These are phyloP conservation scores for Scatophagus argus DNA, from an alignment of 2,113 vertebrate genomes.

Conservation along the genomic window DNA sequence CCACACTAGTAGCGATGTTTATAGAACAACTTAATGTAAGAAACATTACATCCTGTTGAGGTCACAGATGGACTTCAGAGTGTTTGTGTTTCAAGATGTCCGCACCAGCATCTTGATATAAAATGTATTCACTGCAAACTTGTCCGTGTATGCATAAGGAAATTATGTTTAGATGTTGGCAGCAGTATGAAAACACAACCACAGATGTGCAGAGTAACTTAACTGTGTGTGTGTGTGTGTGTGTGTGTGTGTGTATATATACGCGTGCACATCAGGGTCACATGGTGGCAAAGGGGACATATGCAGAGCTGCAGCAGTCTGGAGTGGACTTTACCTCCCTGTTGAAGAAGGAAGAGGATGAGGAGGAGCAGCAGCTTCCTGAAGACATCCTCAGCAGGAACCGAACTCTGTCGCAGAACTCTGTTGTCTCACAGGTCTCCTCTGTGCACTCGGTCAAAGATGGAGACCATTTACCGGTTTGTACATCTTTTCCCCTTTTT, in stretches of 20 bases:
- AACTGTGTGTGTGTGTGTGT: conserved; percentile 44
- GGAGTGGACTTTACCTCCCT: conserved; percentile 96
- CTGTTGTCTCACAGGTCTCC: conserved; percentile 87
- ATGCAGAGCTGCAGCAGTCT: conserved; percentile 89
- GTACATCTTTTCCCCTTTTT: conserved; percentile 1
- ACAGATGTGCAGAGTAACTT: background rate
- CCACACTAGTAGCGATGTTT: background rate
- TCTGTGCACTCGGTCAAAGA: conserved; percentile 89
- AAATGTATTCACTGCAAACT: background rate
- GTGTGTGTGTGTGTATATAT: conserved; percentile 34
- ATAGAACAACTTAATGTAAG: background rate
- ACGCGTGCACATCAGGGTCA: conserved; percentile 87
- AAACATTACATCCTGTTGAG: background rate
- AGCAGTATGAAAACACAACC: background rate
- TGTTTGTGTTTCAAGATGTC: background rate
- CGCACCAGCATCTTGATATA: background rate
- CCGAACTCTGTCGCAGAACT: conserved; percentile 91
- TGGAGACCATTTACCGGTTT: conserved; percentile 81
- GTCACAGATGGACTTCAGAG: background rate
- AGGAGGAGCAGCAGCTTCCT: conserved; percentile 49
- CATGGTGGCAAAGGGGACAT: conserved; percentile 92
- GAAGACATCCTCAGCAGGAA: conserved; percentile 60
- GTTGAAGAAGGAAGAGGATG: conserved; percentile 90
- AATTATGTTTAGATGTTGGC: conserved; percentile 2
- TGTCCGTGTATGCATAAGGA: background rate